Evolutionary conservation across 2,888 invertebrate species (phyloP), one percentile per base, ranked within the genome.

Genomic region (Melanchra persicariae): DNA sequence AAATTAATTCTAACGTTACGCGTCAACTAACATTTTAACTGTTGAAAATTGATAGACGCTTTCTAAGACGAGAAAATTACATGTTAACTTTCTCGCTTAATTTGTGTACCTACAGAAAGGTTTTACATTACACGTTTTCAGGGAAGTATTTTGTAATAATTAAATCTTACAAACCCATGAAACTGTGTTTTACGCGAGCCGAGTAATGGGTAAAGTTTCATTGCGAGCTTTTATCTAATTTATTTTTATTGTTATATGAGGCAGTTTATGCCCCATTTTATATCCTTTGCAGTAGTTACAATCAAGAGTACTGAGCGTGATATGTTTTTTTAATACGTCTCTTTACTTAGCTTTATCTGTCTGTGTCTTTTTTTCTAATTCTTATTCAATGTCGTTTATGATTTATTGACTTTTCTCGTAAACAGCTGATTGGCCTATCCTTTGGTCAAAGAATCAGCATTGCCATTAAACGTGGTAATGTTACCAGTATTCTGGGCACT

Each of bases 191-290:
- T 91, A 93, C 89, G 91, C 88, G 85, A 88, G 85, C 82, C 79
- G 87, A 87, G 91, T 94, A 94, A 95, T 92, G 93, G 92, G 86
- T 88, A 89, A 94, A 94, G 94, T 95, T 95, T 93, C 93, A 94
- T 93, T 94, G 93, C 91, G 89, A 91, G 95, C 93, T 94, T 94
- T 94, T 93, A 93, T 94, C 93, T 95, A 93, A 95, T 95, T 94
- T 95, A 94, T 94, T 95, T 95, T 95, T 95, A 95, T 92, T 92
- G 94, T 94, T 94, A 90, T 92, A 93, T 93, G 91, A 92, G 90
- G 86, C 91, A 86, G 91, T 93, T 94, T 93, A 94, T 91, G 93
- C 88, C 84, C 87, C 88, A 87, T 93, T 94, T 94, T 93, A 94
- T 91, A 91, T 88, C 90, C 88, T 86, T 89, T 88, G 84, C 87